phyloP scores from a whole-genome alignment of 2,797 vertebrate species.

The Liasis olivaceus region DNA sequence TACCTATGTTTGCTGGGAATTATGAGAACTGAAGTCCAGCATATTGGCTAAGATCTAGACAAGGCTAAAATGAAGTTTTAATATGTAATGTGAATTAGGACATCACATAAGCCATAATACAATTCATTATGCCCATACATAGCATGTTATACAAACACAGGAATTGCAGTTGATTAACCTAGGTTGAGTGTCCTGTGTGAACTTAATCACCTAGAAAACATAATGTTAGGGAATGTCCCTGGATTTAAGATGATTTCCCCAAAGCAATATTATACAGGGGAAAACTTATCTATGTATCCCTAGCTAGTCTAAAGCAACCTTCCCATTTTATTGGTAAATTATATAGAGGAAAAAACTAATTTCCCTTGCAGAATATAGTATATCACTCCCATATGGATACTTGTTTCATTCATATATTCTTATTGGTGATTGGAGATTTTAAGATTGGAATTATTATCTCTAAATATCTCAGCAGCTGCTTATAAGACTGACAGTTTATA shows the following conservation, averaged over 20 bases:
- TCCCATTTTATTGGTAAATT: not conserved
- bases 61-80: not conserved
- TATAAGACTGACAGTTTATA: not conserved
- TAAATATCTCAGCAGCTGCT: not conserved
- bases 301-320: not conserved
- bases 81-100: not conserved
- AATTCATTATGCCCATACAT: not conserved
- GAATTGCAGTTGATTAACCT: not conserved
- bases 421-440: not conserved
- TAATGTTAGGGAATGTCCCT: not conserved
- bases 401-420: not conserved
- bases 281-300: not conserved
- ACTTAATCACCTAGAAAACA: not conserved
- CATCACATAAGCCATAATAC: not conserved
- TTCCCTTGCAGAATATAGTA: not conserved
- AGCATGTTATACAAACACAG: not conserved
- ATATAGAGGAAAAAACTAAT: not conserved
- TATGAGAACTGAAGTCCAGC: not conserved
- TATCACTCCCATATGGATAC: not conserved
- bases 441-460: not conserved
- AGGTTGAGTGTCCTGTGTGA: not conserved
- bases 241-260: not conserved
- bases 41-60: not conserved
- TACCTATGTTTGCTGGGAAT: not conserved
- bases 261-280: not conserved